A percentile compares a stretch with the other conserved stretches of the same genome.
phyloP scores from a whole-genome alignment of 1,140 invertebrate species.

The Magallana gigas region DNA sequence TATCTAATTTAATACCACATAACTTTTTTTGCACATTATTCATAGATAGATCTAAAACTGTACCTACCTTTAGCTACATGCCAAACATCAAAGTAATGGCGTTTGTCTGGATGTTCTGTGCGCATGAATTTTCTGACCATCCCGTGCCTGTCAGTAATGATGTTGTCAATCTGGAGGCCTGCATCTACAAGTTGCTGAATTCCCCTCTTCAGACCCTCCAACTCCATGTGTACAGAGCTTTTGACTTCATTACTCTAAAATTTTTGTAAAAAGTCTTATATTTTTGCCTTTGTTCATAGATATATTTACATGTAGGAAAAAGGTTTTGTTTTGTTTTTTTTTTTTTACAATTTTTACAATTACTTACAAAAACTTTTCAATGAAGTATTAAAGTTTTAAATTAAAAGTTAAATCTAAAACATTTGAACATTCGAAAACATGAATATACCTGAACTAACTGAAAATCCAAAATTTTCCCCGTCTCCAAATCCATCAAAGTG shows the following conservation, averaged over 20 bases:
- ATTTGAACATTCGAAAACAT: background rate
- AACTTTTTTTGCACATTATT: background rate
- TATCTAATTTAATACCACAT: background rate
- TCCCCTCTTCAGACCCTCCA: background rate
- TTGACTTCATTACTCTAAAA: background rate
- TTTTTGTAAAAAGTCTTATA: too few relatives aligned
- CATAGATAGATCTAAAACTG: background rate
- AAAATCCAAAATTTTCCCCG: background rate
- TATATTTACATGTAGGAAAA: too few relatives aligned
- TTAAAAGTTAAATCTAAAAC: too few relatives aligned
- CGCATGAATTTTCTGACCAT: background rate
- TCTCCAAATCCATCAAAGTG: slow-evolving; percentile 7
- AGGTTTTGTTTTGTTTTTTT: too few relatives aligned
- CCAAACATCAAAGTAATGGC: slow-evolving; percentile 25
- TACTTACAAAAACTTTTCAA: too few relatives aligned
- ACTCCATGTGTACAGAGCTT: background rate
- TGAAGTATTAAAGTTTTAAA: too few relatives aligned
- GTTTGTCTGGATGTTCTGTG: slow-evolving; percentile 9
- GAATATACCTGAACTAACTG: background rate
- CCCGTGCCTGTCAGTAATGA: slow-evolving; percentile 5
- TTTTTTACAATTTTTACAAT: too few relatives aligned
- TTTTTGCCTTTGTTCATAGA: too few relatives aligned
- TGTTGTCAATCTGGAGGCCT: background rate
- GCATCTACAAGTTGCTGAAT: background rate
- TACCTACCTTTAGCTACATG: background rate